Conservation (phyloP, 2,113 vertebrate genomes). For the Narcine bancroftii region DNA sequence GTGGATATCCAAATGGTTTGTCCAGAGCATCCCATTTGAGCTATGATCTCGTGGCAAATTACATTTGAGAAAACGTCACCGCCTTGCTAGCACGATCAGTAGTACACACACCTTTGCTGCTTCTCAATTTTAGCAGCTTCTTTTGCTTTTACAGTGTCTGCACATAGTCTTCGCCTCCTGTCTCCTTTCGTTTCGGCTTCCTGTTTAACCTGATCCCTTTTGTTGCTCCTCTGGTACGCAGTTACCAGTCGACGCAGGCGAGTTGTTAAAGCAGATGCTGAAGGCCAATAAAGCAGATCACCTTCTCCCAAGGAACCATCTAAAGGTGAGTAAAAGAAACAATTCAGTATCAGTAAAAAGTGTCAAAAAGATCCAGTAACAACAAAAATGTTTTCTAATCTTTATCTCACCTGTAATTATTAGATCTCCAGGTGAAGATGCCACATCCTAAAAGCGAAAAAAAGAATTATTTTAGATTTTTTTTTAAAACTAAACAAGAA, state of each 20-base stretch:
- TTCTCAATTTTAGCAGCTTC: conserved; percentile 95
- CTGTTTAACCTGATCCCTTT: conserved; percentile 83
- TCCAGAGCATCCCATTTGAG: neutral
- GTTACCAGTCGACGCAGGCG: conserved; percentile 90
- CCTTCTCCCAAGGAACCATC: conserved; percentile 72
- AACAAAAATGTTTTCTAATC: conserved; percentile 42
- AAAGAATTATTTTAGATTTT: conserved; percentile 11
- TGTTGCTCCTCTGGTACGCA: conserved; percentile 86
- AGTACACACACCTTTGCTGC: conserved; percentile 75
- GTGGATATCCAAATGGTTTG: no score
- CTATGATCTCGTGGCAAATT: neutral
- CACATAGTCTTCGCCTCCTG: conserved; percentile 39
- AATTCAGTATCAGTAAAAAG: neutral
- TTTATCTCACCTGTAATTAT: conserved; percentile 79
- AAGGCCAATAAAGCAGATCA: conserved; percentile 82
- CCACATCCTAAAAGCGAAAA: conserved; percentile 69
- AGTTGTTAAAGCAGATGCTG: conserved; percentile 83
- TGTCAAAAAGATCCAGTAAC: neutral
- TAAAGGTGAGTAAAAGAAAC: conserved; percentile 43
- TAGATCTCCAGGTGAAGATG: conserved; percentile 89
- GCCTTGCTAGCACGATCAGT: neutral
- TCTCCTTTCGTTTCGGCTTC: conserved; percentile 41
- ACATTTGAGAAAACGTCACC: neutral
- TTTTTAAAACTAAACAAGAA: neutral
- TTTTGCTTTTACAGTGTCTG: conserved; percentile 82